A percentile compares a stretch with the other conserved stretches of the same genome.
These are phyloP conservation scores for Strongylocentrotus purpuratus DNA, from an alignment of 35 echinoderm and acorn worm genomes.

Conservation along the genomic window DNA sequence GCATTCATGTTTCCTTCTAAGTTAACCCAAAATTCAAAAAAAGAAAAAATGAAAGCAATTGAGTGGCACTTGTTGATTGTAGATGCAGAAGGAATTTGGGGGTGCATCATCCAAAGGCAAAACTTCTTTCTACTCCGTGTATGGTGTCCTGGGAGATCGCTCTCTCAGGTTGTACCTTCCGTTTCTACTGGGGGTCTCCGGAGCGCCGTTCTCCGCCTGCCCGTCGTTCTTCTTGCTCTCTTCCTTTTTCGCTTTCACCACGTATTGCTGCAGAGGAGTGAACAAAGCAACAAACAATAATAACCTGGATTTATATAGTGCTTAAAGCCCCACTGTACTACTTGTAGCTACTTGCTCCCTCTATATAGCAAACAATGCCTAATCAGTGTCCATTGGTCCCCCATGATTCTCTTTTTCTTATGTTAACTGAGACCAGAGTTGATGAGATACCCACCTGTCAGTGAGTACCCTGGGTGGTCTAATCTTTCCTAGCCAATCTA, in stretches of 20 bases:
- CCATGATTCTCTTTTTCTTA: too few species aligned
- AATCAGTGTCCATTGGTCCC: too few species aligned
- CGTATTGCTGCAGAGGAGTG: not conserved
- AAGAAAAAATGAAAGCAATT: not conserved
- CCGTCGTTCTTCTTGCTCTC: not conserved
- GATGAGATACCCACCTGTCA: too few species aligned
- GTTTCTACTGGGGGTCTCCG: not conserved
- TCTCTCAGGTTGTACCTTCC: constrained; percentile 65
- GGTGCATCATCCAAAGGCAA: not conserved
- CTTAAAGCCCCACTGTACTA: too few species aligned
- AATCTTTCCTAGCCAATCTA: too few species aligned
- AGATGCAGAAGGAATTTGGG: not conserved
- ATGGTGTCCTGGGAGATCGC: not conserved
- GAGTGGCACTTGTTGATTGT: not conserved
- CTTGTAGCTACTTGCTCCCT: too few species aligned
- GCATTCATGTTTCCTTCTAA: too few species aligned
- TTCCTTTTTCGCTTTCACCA: not conserved
- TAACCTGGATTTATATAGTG: too few species aligned
- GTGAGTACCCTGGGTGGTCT: too few species aligned
- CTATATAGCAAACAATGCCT: too few species aligned
- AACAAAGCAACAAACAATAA: not conserved
- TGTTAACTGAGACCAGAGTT: too few species aligned
- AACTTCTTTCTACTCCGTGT: not conserved
- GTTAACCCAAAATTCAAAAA: too few species aligned
- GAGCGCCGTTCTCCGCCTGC: not conserved